These are phyloP conservation scores for Enteromius radiatus DNA, from an alignment of 2,797 vertebrate genomes.

Conservation along the genomic window DNA sequence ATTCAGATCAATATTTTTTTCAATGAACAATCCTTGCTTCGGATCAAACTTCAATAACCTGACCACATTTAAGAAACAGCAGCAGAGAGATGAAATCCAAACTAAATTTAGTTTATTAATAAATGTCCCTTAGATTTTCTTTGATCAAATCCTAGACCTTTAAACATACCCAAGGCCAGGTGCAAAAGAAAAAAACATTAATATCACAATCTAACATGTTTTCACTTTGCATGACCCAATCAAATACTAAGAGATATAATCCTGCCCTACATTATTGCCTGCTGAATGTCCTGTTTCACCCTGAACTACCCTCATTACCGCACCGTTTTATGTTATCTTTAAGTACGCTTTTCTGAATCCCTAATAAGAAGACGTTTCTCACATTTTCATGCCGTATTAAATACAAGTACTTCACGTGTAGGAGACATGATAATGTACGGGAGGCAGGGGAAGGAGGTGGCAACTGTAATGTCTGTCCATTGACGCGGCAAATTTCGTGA, in stretches of 20 bases:
- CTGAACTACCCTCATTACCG: neutral
- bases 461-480: slow-evolving; percentile 34
- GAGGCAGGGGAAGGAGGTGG: neutral
- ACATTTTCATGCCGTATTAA: neutral
- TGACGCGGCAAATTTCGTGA: slow-evolving; percentile 34
- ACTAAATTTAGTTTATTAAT: neutral
- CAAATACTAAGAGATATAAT: neutral
- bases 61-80: neutral
- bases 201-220: neutral
- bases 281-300: neutral
- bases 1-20: slow-evolving; percentile 19
- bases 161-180: slow-evolving; percentile 1
- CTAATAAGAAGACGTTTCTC: neutral
- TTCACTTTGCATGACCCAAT: slow-evolving; percentile 6
- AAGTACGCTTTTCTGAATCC: neutral
- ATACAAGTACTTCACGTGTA: neutral
- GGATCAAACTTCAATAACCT: neutral
- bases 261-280: neutral
- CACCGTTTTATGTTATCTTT: neutral
- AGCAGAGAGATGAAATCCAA: slow-evolving; percentile 1
- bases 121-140: neutral
- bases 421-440: neutral
- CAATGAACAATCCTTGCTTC: neutral
- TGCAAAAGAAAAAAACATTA: neutral
- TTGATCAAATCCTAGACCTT: neutral